phyloP scores from a whole-genome alignment of 1,140 invertebrate species.

The Drosophila rufa region DNA sequence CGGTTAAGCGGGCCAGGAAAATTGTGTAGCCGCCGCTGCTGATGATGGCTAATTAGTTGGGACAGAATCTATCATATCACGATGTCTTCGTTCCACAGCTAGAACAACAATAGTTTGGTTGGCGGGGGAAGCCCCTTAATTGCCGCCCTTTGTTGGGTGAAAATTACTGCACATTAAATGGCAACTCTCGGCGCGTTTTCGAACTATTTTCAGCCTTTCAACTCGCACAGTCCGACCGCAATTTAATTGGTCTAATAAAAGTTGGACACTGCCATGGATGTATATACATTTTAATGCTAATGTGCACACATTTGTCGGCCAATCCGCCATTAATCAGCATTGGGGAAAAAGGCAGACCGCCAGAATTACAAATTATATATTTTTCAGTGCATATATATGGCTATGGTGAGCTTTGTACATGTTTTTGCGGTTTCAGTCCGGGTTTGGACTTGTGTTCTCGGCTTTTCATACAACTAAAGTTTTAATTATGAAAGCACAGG shows the following conservation, averaged over 20 bases:
- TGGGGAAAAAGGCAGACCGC: slow-evolving; percentile 34
- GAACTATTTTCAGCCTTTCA: slow-evolving; percentile 23
- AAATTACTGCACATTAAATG: slow-evolving; percentile 80
- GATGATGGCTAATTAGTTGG: slow-evolving; percentile 80
- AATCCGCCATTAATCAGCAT: slow-evolving; percentile 79
- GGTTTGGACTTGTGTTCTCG: slow-evolving; percentile 13
- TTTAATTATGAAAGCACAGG: slow-evolving; percentile 50
- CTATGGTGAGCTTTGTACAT: slow-evolving; percentile 22
- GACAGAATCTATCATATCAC: slow-evolving; percentile 41
- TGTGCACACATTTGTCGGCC: slow-evolving; percentile 76
- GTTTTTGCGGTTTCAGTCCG: slow-evolving; percentile 61
- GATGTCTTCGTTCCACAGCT: slow-evolving; percentile 53
- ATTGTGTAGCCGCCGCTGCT: slow-evolving; percentile 71
- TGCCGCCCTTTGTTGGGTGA: slow-evolving; percentile 65
- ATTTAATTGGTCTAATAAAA: slow-evolving; percentile 81
- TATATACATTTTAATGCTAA: slow-evolving; percentile 72
- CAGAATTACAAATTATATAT: slow-evolving; percentile 22
- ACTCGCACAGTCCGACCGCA: slow-evolving; percentile 53
- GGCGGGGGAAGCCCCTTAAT: slow-evolving; percentile 25
- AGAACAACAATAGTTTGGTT: slow-evolving; percentile 52
- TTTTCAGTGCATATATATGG: slow-evolving; percentile 8
- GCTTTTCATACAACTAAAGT: slow-evolving; percentile 4
- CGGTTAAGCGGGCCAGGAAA: slow-evolving; percentile 59
- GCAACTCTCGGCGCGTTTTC: slow-evolving; percentile 39
- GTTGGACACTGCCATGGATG: slow-evolving; percentile 47